Conservation (phyloP, 2,888 invertebrate genomes). For the Polydrusus cervinus region DNA sequence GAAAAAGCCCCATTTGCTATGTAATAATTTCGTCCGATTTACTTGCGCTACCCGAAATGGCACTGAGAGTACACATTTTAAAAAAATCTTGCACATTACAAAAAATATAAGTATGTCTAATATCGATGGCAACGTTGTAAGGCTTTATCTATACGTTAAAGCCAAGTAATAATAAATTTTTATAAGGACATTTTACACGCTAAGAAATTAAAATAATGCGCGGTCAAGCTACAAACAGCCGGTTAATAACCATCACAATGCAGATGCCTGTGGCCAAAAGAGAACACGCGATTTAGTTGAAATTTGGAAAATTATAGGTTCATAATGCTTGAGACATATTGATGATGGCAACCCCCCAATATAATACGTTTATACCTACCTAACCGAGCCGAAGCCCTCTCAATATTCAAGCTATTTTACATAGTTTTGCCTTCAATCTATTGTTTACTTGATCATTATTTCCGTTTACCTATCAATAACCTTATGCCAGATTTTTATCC, state of each 20-base stretch:
- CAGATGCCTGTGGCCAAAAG: conserved; percentile 57
- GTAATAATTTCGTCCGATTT: no score
- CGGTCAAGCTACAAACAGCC: conserved; percentile 57
- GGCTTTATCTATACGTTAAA: conserved; percentile 37
- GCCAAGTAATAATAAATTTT: conserved; percentile 46
- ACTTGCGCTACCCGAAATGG: no score
- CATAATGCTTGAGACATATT: conserved; percentile 58
- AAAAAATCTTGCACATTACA: no score
- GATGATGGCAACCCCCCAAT: conserved; percentile 57
- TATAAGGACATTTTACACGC: conserved; percentile 54
- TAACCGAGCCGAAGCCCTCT: conserved; percentile 45
- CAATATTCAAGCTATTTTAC: conserved; percentile 52
- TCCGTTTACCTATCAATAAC: conserved; percentile 27
- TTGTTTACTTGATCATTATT: conserved; percentile 29
- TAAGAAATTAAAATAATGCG: conserved; percentile 59
- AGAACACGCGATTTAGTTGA: conserved; percentile 60
- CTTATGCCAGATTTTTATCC: conserved; percentile 10
- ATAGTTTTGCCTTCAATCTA: conserved; percentile 42
- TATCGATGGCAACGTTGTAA: background rate
- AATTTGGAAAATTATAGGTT: conserved; percentile 56
- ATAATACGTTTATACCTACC: conserved; percentile 51
- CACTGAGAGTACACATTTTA: no score
- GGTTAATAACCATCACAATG: conserved; percentile 55
- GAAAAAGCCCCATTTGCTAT: no score
- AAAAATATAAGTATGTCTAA: no score